Conservation (phyloP, 1,140 invertebrate genomes). For the Druon quercuslanigerum region DNA sequence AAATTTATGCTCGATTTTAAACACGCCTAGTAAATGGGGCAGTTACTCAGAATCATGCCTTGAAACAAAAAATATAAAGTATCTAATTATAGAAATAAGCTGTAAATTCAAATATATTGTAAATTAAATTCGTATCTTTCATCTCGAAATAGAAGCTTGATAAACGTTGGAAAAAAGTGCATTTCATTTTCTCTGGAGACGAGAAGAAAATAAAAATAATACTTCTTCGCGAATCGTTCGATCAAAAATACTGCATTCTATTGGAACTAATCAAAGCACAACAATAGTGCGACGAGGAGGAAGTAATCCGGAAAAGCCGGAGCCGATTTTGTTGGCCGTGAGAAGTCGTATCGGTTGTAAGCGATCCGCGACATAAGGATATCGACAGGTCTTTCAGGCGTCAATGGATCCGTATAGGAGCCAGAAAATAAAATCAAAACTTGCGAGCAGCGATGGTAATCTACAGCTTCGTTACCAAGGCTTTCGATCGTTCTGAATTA, state of each 20-base stretch:
- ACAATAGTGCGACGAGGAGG: constrained; percentile 11
- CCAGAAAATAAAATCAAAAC: neutral
- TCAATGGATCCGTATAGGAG: constrained; percentile 4
- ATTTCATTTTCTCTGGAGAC: neutral
- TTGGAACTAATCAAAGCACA: neutral
- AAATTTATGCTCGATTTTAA: too few relatives aligned
- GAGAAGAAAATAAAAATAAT: neutral
- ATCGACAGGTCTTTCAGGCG: constrained; percentile 13
- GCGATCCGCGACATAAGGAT: constrained; percentile 8
- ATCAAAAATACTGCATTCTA: neutral
- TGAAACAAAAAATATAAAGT: too few relatives aligned
- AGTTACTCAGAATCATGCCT: too few relatives aligned
- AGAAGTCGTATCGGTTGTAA: constrained; percentile 6
- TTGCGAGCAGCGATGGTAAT: neutral
- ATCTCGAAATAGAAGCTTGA: too few relatives aligned
- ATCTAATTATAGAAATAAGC: too few relatives aligned
- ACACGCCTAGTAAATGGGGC: too few relatives aligned
- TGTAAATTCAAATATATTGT: too few relatives aligned
- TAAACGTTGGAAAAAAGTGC: too few relatives aligned
- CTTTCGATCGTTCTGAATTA: too few relatives aligned
- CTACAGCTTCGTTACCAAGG: neutral
- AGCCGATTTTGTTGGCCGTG: neutral
- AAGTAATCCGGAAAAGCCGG: constrained; percentile 16
- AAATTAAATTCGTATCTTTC: too few relatives aligned
- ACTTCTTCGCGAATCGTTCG: neutral